Evolutionary conservation across 2,888 invertebrate species (phyloP).

Genomic region (Heliconius erato): DNA sequence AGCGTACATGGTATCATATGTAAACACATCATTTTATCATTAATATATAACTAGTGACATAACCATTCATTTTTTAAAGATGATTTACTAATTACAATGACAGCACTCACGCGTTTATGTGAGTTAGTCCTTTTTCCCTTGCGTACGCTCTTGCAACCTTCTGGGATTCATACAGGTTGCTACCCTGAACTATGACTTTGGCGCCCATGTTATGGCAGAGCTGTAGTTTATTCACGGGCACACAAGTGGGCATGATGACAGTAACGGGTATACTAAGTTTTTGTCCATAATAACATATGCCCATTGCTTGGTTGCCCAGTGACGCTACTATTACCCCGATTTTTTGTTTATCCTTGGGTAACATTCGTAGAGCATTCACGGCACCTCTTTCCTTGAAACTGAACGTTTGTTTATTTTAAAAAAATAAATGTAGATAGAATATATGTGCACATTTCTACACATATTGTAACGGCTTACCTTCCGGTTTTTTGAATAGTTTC

Average conservation of each 20-base stretch:
- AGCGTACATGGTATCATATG: too few relatives aligned
- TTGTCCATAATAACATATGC: constrained; percentile 88
- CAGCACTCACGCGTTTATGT: constrained; percentile 75
- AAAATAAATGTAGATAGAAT: background rate
- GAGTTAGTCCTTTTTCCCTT: constrained; percentile 86
- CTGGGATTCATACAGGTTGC: constrained; percentile 87
- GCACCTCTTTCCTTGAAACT: constrained; percentile 92
- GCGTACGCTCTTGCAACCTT: constrained; percentile 86
- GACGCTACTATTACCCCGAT: constrained; percentile 89
- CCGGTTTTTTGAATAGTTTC: constrained; percentile 56
- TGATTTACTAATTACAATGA: background rate
- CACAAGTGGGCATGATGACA: constrained; percentile 89
- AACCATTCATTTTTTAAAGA: background rate
- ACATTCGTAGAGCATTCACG: constrained; percentile 86
- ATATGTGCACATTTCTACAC: background rate
- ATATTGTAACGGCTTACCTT: constrained; percentile 49
- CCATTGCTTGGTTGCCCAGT: constrained; percentile 90
- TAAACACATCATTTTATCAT: background rate
- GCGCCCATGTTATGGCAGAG: constrained; percentile 88
- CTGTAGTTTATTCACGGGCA: constrained; percentile 89
- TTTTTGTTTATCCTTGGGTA: constrained; percentile 85
- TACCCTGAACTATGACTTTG: constrained; percentile 88
- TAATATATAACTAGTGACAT: background rate
- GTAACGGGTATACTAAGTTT: constrained; percentile 86
- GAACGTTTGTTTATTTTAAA: constrained; percentile 50